These are phyloP conservation scores for Polyommatus icarus DNA, from an alignment of 2,888 invertebrate species.

Conservation along the genomic window DNA sequence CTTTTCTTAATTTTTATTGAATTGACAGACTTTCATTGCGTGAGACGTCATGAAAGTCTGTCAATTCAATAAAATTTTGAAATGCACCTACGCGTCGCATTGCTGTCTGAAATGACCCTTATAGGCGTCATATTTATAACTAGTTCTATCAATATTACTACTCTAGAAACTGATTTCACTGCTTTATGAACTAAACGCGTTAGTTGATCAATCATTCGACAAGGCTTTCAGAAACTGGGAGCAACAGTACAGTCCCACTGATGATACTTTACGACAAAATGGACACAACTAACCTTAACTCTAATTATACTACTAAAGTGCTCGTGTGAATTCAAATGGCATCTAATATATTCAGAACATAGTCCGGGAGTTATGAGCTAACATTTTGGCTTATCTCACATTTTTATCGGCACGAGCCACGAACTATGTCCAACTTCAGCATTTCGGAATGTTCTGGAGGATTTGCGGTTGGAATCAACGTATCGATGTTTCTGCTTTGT, in stretches of 20 bases:
- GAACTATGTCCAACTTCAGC: neutral
- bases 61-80: too few relatives aligned
- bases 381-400: slow-evolving; percentile 25
- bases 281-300: slow-evolving; percentile 20
- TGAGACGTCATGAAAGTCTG: too few relatives aligned
- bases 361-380: slow-evolving; percentile 37
- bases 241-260: neutral
- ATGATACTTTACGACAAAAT: neutral
- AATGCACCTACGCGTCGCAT: too few relatives aligned
- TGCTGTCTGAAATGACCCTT: too few relatives aligned
- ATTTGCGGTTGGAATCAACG: slow-evolving; percentile 15
- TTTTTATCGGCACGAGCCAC: slow-evolving; percentile 20
- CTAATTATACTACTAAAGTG: slow-evolving; percentile 38
- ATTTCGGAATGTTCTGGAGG: neutral
- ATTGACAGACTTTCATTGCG: too few relatives aligned
- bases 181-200: too few relatives aligned
- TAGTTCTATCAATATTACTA: too few relatives aligned
- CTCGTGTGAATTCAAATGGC: slow-evolving; percentile 40
- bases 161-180: too few relatives aligned
- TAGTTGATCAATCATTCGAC: neutral
- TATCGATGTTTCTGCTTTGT: slow-evolving; percentile 8
- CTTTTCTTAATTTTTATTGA: too few relatives aligned
- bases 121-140: too few relatives aligned
- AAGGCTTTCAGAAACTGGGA: neutral
- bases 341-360: slow-evolving; percentile 39